A percentile compares a stretch with the other conserved stretches of the same genome.
Conservation (phyloP, 2,797 vertebrate species). For the Pogonophryne albipinna region DNA sequence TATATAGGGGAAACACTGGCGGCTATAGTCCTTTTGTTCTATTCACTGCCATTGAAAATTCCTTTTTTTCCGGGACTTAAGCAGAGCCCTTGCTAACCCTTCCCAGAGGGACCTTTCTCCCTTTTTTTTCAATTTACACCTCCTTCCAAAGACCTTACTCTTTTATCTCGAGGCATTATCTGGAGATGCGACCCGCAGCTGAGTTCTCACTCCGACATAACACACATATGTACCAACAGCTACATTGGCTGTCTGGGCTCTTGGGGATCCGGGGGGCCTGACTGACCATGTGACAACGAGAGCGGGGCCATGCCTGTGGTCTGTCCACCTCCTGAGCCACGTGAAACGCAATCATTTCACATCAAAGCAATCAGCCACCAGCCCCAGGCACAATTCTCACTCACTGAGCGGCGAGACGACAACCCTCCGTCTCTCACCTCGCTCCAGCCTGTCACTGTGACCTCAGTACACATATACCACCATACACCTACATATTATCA, state of each 20-base stretch:
- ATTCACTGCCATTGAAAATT: constrained; percentile 18
- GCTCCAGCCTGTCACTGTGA: constrained; percentile 51
- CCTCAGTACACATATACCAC: constrained; percentile 48
- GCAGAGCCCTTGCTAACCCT: constrained; percentile 36
- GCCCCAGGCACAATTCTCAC: constrained; percentile 80
- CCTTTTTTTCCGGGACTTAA: constrained; percentile 30
- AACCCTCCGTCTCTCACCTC: constrained; percentile 55
- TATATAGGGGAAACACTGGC: no score
- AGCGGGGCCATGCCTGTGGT: constrained; percentile 58
- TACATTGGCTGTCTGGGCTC: constrained; percentile 28
- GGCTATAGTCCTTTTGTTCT: background rate
- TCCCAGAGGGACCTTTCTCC: constrained; percentile 53
- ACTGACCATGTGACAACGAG: constrained; percentile 54
- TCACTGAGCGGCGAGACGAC: constrained; percentile 72
- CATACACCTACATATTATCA: constrained; percentile 57
- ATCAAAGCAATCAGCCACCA: constrained; percentile 83
- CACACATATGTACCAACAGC: constrained; percentile 43
- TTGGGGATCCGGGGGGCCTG: constrained; percentile 19
- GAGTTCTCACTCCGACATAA: constrained; percentile 61
- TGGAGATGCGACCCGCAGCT: constrained; percentile 70
- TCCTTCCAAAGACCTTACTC: constrained; percentile 47
- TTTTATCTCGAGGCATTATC: constrained; percentile 61
- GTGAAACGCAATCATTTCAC: constrained; percentile 81
- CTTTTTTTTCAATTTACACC: constrained; percentile 82
- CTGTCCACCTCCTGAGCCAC: constrained; percentile 56